Percentiles rank a stretch among this genome's conserved stretches.
Conservation (phyloP, 1,140 invertebrate genomes). For the Drosophila sp. region DNA sequence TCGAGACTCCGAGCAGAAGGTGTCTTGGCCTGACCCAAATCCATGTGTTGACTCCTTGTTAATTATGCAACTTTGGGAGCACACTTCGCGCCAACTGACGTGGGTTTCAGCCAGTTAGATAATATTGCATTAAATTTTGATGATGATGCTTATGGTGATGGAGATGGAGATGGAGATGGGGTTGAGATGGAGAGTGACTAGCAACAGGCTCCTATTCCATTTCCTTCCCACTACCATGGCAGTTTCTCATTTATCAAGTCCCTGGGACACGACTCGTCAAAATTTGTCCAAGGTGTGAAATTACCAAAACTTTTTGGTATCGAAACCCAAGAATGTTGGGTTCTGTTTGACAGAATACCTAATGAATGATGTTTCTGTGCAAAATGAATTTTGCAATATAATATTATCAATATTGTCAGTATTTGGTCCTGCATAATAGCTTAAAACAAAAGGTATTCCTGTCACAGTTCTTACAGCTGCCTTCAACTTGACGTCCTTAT, state of each 20-base stretch:
- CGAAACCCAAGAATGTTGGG: neutral
- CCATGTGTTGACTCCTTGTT: slow-evolving; percentile 72
- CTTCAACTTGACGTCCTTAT: neutral
- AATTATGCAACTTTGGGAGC: slow-evolving; percentile 68
- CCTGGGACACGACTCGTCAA: neutral
- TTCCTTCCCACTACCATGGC: too few relatives aligned
- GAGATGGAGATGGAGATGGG: too few relatives aligned
- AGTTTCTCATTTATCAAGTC: slow-evolving; percentile 23
- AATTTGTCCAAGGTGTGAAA: slow-evolving; percentile 14
- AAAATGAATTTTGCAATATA: slow-evolving; percentile 7
- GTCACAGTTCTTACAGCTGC: neutral
- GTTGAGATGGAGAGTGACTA: too few relatives aligned
- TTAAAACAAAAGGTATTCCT: neutral
- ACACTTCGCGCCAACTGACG: slow-evolving; percentile 36
- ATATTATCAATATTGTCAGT: slow-evolving; percentile 6
- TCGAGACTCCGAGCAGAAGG: neutral
- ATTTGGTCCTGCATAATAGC: neutral
- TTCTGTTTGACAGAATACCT: slow-evolving; percentile 30
- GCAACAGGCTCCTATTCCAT: slow-evolving; percentile 18
- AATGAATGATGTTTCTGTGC: slow-evolving; percentile 21
- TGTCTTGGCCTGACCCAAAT: slow-evolving; percentile 53
- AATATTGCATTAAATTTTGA: slow-evolving; percentile 67
- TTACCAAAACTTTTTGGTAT: slow-evolving; percentile 30
- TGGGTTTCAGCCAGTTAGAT: slow-evolving; percentile 16
- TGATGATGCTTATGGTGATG: too few relatives aligned